Conservation (phyloP, 2,888 invertebrate species). For the Lochmaea crataegi region DNA sequence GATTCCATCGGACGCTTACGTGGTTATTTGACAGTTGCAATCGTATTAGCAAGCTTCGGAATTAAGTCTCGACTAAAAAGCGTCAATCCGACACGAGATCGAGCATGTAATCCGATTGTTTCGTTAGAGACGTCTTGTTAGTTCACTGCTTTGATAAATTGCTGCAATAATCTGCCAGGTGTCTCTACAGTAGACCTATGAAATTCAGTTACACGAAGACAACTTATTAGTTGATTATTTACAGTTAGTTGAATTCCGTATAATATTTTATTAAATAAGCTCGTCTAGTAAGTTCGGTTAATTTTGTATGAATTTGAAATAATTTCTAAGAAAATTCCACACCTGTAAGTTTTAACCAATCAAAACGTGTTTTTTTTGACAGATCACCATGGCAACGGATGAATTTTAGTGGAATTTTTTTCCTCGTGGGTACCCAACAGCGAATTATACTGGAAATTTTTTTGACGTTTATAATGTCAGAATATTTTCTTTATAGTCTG, state of each 20-base stretch:
- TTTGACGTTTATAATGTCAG: too few species aligned
- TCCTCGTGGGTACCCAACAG: too few species aligned
- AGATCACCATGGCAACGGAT: too few species aligned
- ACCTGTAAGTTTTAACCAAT: too few species aligned
- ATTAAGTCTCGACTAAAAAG: slow-evolving; percentile 56
- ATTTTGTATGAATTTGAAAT: too few species aligned
- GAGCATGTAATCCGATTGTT: slow-evolving; percentile 64
- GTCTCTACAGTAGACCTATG: slow-evolving; percentile 7
- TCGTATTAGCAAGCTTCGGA: slow-evolving; percentile 55
- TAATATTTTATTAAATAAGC: neutral
- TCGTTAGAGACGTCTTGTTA: slow-evolving; percentile 64
- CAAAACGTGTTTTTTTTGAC: too few species aligned
- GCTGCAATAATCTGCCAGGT: slow-evolving; percentile 29
- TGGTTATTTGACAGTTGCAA: slow-evolving; percentile 60
- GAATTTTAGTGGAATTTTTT: too few species aligned
- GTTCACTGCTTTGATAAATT: slow-evolving; percentile 49
- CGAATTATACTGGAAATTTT: too few species aligned
- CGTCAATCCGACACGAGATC: slow-evolving; percentile 63
- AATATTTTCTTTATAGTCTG: too few species aligned
- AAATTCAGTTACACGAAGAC: slow-evolving; percentile 14
- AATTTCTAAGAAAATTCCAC: too few species aligned
- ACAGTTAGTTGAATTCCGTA: neutral
- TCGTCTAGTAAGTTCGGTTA: too few species aligned
- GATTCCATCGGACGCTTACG: slow-evolving; percentile 33
- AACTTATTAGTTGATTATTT: slow-evolving; percentile 8